Evolutionary conservation across 2,113 vertebrate genomes (phyloP), one percentile per base, ranked within the genome.

Genomic region (Aleadryas rufinucha): DNA sequence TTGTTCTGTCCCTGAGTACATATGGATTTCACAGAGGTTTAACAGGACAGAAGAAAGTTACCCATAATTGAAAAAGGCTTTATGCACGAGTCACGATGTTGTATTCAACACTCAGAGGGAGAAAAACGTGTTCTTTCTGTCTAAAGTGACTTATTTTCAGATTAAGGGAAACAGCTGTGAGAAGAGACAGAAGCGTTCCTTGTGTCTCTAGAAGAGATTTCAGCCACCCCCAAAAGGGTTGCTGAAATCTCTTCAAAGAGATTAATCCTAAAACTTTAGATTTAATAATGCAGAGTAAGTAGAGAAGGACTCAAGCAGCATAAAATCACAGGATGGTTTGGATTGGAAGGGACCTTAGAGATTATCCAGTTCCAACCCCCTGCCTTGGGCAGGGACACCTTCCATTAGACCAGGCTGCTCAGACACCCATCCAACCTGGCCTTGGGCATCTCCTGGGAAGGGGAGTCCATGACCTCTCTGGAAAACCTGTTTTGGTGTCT

Each of bases 31-130:
- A 64, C 47, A 89, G 64, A 60, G 49, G 28, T 92, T 97, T 84
- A 94, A 90, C 85, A 92, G 76, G 90, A 92, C 85, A 94, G 76
- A 80, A 71, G 45, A 81, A 95, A 96, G 75, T 86, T 80, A 47
- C 72, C 84, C 2, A 1, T 91, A 87, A 96, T 57, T 87, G 92
- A 84, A 95, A 91, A 45, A 56, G 54, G 74, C 27, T 91, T 93
- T 66, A 65, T 70, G 84, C 56, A 81, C 59, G 31, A 87, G 47
- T 59, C 90, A 66, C 2, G 1, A 57, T 33, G 52, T 60, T 81
- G 16, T 49, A 20, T 71, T 81, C 65, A 83, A 75, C 87, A 75
- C 66, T 74, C 75, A 54, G 33, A 86, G 54, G 64, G 64, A 92
- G 79, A 64, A 75, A 94, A 90, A 56, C 52, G 4, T 65, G 68